These are phyloP conservation scores for Atherinomorus stipes DNA, from an alignment of 2,113 vertebrate genomes.

Conservation along the genomic window DNA sequence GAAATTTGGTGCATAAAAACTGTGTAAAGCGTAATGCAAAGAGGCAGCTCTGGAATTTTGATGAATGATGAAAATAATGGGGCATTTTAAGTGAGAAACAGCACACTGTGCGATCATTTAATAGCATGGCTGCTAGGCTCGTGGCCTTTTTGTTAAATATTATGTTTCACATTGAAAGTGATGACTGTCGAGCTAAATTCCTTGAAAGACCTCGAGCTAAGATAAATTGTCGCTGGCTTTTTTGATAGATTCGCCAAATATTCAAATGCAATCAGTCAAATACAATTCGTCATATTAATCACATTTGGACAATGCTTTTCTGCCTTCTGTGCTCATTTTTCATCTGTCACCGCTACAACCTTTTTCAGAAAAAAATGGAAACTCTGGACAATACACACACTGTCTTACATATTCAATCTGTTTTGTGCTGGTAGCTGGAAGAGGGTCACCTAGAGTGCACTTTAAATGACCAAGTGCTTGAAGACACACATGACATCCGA, in stretches of 20 bases:
- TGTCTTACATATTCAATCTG: constrained; percentile 66
- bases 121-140: constrained; percentile 48
- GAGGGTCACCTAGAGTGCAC: constrained; percentile 67
- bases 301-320: constrained; percentile 65
- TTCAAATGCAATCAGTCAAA: constrained; percentile 78
- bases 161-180: constrained; percentile 74
- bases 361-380: constrained; percentile 48
- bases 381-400: background rate
- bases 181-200: constrained; percentile 73
- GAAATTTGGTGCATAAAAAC: constrained; percentile 2
- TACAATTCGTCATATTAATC: constrained; percentile 75
- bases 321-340: constrained; percentile 63
- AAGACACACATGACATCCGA: constrained; percentile 72
- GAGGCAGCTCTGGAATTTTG: constrained; percentile 41
- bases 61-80: constrained; percentile 60
- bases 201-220: constrained; percentile 49
- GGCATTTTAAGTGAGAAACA: constrained; percentile 53
- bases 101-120: constrained; percentile 56
- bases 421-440: constrained; percentile 22
- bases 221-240: constrained; percentile 66
- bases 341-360: constrained; percentile 68
- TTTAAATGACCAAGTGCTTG: constrained; percentile 76
- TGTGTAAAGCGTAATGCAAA: background rate
- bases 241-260: constrained; percentile 77
- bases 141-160: constrained; percentile 72